Base-by-base conservation (phyloP, 2,888 invertebrate genomes). In the Carcina quercana region DNA sequence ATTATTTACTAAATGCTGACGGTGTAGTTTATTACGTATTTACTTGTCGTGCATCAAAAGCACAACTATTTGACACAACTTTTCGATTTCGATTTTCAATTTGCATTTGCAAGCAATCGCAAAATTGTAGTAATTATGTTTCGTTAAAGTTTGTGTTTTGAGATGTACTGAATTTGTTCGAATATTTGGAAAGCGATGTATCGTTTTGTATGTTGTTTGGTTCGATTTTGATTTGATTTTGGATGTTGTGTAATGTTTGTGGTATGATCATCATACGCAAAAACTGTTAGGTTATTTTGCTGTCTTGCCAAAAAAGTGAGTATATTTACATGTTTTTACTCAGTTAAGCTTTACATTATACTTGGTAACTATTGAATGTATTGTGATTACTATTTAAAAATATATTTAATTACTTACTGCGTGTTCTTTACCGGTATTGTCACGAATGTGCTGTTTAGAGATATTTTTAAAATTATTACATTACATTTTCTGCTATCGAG, bases 251-350 rank as follows among this genome's bases (percentile, higher is more conserved):
- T 35, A 30, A 33, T 39, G 27, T 45, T 41, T 33, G 39, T 40
- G 27, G 20, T 27, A 41, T 35, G 39, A 34, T 41, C 42, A 47
- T 58, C 42, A 41, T 59, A 59, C 44, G 53, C 51, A 56, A 53
- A 54, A 50, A 53, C 41, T 47, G 45, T 47, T 61, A 76, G 76
- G 76, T 76, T 79, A 79, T 70, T 71, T 67, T 67, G 5, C 20
- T 65, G 50, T 53, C 39, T 52, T 60, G 59, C 61, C 54, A 54
- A 53, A 68, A 62, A 63, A 59, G 73, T 74, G 50, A 73, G 71
- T 72, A 45, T 50, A 36, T 46, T 32, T 40, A 47, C 45, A 25
- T 34, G 14, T 29, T 32, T 22, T 12, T 12, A 4, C 4, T 3
- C 4, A 2, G 13, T 25, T 25, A 5, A n/a, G n/a, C n/a, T n/a